These are phyloP conservation scores for Emydura subglobosa DNA, from an alignment of 2,113 vertebrate genomes.

Conservation along the genomic window DNA sequence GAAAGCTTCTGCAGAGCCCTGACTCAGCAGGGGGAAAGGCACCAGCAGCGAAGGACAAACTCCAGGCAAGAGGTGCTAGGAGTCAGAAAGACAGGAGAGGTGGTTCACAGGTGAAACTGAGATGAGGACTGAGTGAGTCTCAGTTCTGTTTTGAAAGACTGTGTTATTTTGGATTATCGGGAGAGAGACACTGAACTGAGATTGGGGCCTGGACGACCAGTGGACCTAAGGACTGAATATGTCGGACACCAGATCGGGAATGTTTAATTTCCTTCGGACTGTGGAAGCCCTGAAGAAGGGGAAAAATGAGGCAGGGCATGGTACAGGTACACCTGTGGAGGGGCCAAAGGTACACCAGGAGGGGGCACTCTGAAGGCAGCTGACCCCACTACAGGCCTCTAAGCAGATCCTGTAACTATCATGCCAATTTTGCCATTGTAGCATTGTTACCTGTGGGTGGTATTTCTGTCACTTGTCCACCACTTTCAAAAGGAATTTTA, in stretches of 20 bases:
- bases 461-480: not conserved
- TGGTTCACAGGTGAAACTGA: not conserved
- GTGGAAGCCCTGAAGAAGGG: not conserved
- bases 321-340: not conserved
- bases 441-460: not conserved
- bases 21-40: not conserved
- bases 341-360: not conserved
- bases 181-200: not conserved
- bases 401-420: not conserved
- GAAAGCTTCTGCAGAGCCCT: not conserved
- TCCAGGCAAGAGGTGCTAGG: not conserved
- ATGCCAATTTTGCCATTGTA: not conserved
- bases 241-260: not conserved
- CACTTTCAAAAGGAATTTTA: not conserved
- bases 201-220: not conserved
- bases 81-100: not conserved
- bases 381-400: not conserved
- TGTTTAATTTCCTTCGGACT: too few species aligned
- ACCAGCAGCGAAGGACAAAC: not conserved
- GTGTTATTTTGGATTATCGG: not conserved
- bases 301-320: not conserved
- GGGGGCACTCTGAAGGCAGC: not conserved
- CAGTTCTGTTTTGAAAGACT: not conserved
- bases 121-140: not conserved
- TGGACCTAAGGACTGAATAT: not conserved